Evolutionary conservation across 2,888 invertebrate species (phyloP).

Genomic region (Allolobophora icterica): DNA sequence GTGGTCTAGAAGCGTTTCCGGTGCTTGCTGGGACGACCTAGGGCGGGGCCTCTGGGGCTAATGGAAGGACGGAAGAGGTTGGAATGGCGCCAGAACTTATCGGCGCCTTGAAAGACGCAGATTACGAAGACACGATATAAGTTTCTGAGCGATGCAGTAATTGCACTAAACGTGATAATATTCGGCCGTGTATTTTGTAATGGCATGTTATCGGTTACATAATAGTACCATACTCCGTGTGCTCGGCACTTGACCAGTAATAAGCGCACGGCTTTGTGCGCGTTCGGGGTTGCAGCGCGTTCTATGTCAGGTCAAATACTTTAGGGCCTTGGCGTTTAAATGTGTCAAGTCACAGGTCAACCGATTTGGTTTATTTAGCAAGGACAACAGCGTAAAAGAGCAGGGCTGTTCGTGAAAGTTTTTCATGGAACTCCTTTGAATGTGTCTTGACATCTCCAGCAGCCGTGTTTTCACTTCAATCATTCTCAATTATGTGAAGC

Average conservation of each 20-base stretch:
- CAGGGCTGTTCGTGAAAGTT: not conserved
- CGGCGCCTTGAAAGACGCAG: not conserved
- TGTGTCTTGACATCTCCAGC: no score
- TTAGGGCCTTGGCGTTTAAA: not conserved
- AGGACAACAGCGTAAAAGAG: not conserved
- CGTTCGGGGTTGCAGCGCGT: not conserved
- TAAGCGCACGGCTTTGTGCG: not conserved
- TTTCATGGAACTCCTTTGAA: no score
- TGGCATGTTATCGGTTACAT: not conserved
- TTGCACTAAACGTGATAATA: not conserved
- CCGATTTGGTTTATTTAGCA: not conserved
- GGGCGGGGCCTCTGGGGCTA: not conserved
- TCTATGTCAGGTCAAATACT: not conserved
- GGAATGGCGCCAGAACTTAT: not conserved
- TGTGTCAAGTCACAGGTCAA: not conserved
- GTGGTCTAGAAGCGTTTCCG: slow-evolving; percentile 17
- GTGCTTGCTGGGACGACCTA: not conserved
- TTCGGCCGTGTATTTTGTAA: not conserved
- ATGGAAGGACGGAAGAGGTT: not conserved
- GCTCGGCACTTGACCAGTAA: not conserved
- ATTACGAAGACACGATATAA: not conserved
- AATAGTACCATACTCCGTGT: not conserved
- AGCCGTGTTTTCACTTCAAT: not conserved
- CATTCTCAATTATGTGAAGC: not conserved
- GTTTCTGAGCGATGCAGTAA: not conserved